Base-by-base conservation (phyloP, 2,113 vertebrate species). In the Melanerpes formicivorus region DNA sequence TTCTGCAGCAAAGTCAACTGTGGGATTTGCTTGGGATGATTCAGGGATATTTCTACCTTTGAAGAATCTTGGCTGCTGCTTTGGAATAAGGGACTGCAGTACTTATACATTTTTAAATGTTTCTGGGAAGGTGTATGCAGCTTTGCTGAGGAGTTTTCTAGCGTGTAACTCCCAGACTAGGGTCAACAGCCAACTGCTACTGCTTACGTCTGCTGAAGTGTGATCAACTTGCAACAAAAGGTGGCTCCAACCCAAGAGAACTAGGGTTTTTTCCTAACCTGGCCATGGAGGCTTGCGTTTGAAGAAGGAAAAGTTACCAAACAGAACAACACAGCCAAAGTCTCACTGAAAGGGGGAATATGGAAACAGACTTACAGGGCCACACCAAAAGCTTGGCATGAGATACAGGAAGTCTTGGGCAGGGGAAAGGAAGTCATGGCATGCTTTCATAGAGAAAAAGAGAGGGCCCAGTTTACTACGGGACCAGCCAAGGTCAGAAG, bases 341-440 rank as follows among this genome's bases (percentile, higher is more conserved):
- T 62, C 83, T 88, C 62, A 93, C 90, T 84, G 95, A 93, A 93
- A 82, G 66, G 30, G 14, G 65, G 77, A 95, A 88, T 78, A 95
- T 91, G 77, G 93, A 94, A 95, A 90, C 80, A 93, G 90, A 90
- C 80, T 86, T 90, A 74, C 73, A 75, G 73, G 85, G 93, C 95
- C 95, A 95, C 93, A 96, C 92, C 90, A 96, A 96, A 95, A 95
- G 88, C 90, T 95, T 96, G 95, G 95, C 95, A 84, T 27, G 48
- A 90, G 62, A 60, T 30, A 75, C 58, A 88, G 93, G 95, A 96
- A 95, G 92, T 65, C 88, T 88, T 91, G 92, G 92, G 92, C 77
- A 95, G 86, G 83, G 73, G 76, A 95, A 95, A 78, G 92, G 92
- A 96, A 96, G 95, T 90, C 88, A 88, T 90, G 92, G 95, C 95